These are phyloP conservation scores for Catharus ustulatus DNA, from an alignment of 2,797 vertebrate genomes.

Conservation along the genomic window DNA sequence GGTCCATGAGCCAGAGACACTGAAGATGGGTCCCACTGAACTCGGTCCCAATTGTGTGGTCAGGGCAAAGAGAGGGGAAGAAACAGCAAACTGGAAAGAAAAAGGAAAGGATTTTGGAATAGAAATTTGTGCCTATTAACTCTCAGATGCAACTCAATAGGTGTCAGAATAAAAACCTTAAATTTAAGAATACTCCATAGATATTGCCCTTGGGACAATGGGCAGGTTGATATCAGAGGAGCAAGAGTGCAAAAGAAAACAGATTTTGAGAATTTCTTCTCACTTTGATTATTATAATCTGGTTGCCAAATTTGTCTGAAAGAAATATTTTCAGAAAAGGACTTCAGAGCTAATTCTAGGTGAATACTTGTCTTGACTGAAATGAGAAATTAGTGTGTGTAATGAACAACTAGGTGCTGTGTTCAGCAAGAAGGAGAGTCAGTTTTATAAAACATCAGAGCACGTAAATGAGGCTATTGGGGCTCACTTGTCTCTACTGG, in stretches of 20 bases:
- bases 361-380: background rate
- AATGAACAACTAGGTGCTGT: background rate
- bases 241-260: background rate
- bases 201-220: background rate
- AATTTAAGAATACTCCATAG: background rate
- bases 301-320: background rate
- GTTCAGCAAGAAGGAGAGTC: background rate
- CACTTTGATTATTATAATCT: background rate
- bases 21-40: background rate
- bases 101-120: background rate
- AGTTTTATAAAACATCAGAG: background rate
- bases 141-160: background rate
- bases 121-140: background rate
- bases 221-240: background rate
- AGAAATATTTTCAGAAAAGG: background rate
- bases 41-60: fast-evolving
- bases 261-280: background rate
- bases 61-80: background rate
- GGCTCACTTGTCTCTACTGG: background rate
- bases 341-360: background rate
- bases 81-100: background rate
- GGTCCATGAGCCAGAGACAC: background rate
- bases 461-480: background rate
- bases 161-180: background rate
- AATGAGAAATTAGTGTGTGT: background rate